Base-by-base conservation (phyloP, 2,888 invertebrate genomes). In the Lysandra coridon region DNA sequence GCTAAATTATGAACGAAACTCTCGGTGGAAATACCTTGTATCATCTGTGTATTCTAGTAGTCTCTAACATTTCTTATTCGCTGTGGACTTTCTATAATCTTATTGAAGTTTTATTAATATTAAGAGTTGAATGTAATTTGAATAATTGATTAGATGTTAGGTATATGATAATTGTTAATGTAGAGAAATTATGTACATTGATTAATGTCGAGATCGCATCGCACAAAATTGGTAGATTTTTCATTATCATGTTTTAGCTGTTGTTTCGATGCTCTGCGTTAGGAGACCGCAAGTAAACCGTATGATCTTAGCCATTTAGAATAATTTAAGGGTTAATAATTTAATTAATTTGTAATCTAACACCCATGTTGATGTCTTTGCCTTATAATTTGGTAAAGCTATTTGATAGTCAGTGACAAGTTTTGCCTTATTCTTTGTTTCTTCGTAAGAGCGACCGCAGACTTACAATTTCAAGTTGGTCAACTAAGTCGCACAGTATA, bases 221-320 rank as follows among this genome's bases (percentile, higher is more conserved):
- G 93, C 94, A 94, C 94, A 93, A 94, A 93, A 83, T 85, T 85
- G 85, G 90, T 93, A 94, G 92, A 84, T 79, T 79, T 73, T 74
- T 79, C 49, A 79, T 75, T 57, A 53, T 57, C 76, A 76, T 76
- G 57, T 76, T 76, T 74, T 75, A 44, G 76, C 76, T 76, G 76
- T 76, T 76, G 76, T 49, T 57, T 76, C 33, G 6, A 49, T 69
- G 69, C 69, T 33, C 33, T 33, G 69, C 33, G 33, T 14, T 69
- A 33, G 33, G 69, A 12, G 33, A 4, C 10, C 69, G 14, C 5
- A 37, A 33, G 33, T 14, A 69, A 37, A 33, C 10, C 5, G 14
- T 37, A 14, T 33, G 69, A 14, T n/a, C n/a, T 33, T 30, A 12
- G 12, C 14, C 4, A 2, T 0, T 57, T 17, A 4, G 57, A 57